Evolutionary conservation across 1,140 invertebrate genomes (phyloP).

Genomic region (Pseudomyrmex sp.): DNA sequence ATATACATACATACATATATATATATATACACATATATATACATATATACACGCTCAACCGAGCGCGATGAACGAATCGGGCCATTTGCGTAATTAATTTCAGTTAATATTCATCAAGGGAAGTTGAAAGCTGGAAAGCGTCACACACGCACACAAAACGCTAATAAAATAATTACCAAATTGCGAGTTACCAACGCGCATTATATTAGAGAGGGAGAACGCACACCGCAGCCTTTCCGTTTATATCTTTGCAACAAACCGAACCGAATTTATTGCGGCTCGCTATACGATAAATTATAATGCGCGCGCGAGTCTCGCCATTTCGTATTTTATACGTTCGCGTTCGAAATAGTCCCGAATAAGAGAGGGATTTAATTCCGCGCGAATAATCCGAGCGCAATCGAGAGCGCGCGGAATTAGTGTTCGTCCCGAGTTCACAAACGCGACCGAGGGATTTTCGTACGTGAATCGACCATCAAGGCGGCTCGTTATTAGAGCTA

Average conservation of each 20-base stretch:
- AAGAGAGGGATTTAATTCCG: conserved; percentile 14
- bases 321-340: conserved; percentile 6
- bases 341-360: background rate
- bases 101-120: conserved; percentile 31
- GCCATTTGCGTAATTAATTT: conserved; percentile 47
- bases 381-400: background rate
- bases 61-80: background rate
- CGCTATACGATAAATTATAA: conserved; percentile 23
- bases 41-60: background rate
- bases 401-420: background rate
- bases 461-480: background rate
- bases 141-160: background rate
- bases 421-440: no score
- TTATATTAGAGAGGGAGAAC: conserved; percentile 20
- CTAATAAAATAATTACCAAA: conserved; percentile 53
- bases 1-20: background rate
- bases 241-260: conserved; percentile 9
- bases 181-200: background rate
- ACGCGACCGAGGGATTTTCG: no score
- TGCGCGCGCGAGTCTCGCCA: background rate
- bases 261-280: background rate
- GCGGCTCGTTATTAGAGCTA: conserved; percentile 16
- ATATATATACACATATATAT: background rate
- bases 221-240: background rate
- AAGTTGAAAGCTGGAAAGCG: conserved; percentile 30